phyloP scores from a whole-genome alignment of 2,797 vertebrate species.

The Acridotheres tristis region DNA sequence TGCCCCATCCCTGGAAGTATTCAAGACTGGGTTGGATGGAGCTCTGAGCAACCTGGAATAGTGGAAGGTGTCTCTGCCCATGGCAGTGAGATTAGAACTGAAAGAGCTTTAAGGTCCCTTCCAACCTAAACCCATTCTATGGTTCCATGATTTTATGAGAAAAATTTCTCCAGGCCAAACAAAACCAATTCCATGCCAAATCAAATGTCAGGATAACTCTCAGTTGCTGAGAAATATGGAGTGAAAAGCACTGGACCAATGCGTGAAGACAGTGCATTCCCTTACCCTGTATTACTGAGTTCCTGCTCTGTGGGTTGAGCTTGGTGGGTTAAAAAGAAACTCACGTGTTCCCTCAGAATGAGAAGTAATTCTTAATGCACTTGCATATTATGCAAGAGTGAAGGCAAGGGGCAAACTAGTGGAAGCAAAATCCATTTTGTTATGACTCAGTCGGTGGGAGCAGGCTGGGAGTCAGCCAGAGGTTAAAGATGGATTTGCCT shows the following conservation, averaged over 20 bases:
- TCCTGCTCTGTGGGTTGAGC: neutral
- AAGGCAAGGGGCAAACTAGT: neutral
- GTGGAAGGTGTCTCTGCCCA: neutral
- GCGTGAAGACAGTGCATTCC: neutral
- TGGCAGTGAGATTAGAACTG: neutral
- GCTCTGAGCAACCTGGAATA: neutral
- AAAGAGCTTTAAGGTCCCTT: neutral
- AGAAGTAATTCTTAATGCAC: neutral
- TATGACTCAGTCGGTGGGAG: neutral
- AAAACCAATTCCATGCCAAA: neutral
- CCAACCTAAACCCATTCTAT: neutral
- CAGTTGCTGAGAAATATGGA: neutral
- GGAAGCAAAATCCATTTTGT: neutral
- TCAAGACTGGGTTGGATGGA: neutral
- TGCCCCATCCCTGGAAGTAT: neutral
- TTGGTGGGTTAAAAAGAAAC: neutral
- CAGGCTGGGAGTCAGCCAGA: neutral
- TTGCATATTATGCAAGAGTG: neutral
- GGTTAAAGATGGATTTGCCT: neutral
- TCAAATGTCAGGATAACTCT: neutral
- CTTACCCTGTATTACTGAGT: neutral
- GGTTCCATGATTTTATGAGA: neutral
- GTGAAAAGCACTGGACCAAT: neutral
- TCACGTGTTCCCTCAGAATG: accelerated
- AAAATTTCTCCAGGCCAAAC: neutral